Conservation (phyloP, 2,797 vertebrate species). For the Propithecus deckenii region DNA sequence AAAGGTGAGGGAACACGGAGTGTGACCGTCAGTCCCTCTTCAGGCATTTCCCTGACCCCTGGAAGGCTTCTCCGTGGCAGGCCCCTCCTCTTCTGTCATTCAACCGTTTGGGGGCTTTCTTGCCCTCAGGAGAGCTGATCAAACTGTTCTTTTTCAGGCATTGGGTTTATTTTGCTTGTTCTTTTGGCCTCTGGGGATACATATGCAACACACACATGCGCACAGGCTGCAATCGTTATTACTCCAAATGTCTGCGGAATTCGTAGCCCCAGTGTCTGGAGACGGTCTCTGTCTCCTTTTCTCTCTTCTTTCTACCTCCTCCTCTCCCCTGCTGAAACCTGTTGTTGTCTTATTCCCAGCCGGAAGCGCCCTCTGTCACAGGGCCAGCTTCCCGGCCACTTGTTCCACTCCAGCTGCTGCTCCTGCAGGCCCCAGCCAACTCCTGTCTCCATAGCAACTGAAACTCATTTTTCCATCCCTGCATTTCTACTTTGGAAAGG, state of each 20-base stretch:
- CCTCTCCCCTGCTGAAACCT: not conserved
- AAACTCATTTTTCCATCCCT: conserved; percentile 58
- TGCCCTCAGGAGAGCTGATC: not conserved
- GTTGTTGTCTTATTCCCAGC: conserved; percentile 1
- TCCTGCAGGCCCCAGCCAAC: conserved; percentile 46
- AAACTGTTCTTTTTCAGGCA: not conserved
- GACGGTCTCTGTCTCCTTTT: not conserved
- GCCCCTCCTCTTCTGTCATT: not conserved
- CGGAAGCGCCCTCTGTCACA: conserved; percentile 43
- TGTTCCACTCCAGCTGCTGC: conserved; percentile 54
- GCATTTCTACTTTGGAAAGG: conserved; percentile 72
- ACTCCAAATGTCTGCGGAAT: not conserved
- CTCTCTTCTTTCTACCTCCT: not conserved
- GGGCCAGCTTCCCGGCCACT: conserved; percentile 54
- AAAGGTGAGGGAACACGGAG: not conserved
- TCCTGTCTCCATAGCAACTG: conserved; percentile 74
- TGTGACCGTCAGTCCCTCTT: not conserved
- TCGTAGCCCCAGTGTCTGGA: not conserved
- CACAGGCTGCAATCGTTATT: not conserved
- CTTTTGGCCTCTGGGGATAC: not conserved
- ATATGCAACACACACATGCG: not conserved
- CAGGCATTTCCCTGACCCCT: not conserved
- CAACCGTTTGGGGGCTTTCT: not conserved
- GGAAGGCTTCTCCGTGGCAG: not conserved
- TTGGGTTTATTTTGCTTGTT: conserved; percentile 40